Base-by-base conservation (phyloP, 2,888 invertebrate genomes). In the Cryptus viduatorius region DNA sequence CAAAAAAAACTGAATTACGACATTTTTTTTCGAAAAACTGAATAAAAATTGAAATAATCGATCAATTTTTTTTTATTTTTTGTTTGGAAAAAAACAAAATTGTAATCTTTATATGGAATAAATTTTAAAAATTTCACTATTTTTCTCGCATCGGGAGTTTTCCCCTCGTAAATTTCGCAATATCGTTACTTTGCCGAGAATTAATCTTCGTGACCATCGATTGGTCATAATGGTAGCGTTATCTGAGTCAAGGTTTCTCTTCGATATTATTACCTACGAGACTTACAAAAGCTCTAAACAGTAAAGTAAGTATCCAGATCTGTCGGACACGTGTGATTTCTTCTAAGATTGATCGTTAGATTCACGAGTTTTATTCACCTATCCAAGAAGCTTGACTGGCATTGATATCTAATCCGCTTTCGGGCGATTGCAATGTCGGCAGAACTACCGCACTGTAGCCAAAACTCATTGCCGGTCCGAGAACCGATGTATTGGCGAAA, bases 381-480 rank as follows among this genome's bases (percentile, higher is more conserved):
- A 95, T 95, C 95, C 95, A 95, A 24, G 95, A 95, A 1, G 94
- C 94, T 90, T 95, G 94, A 53, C 90, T 87, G 3, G 84, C 88
- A 68, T 90, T 91, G 16, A 95, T 90, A 68, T 89, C 88, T 16
- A 94, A 86, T 14, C 92, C 91, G 46, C 92, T 92, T 0, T 86
- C 80, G 4, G 89, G 84, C 4, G 92, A 89, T 65, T 88, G 90
- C 50, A 95, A 88, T 12, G 94, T 91, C 24, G 94, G 95, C 29
- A 95, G 89, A 0, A 95, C 94, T 1, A 95, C 94, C 0, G 95
- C 95, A 16, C 95, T 95, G 90, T 95, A 95, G 1, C 95, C 95
- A 59, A 95, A 92, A 69, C 94, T 94, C 95, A 95, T 95, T 3
- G 95, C 95, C 1, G 95, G 95, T 1, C 95, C 95, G 50, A 95